Conservation (phyloP, 2,797 vertebrate species). For the Hypotaenidia philippensis region DNA sequence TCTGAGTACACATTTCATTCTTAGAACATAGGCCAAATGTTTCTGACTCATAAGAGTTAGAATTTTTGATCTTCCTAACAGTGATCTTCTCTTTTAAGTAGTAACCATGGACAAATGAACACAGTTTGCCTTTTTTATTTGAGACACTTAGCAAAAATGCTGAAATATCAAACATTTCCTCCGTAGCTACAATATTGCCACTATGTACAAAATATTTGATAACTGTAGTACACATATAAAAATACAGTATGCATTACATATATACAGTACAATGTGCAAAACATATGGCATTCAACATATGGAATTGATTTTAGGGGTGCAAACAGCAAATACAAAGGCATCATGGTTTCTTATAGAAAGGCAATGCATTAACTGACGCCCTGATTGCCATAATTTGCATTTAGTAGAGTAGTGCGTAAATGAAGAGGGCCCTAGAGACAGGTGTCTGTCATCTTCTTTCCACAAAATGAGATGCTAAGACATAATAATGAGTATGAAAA, state of each 20-base stretch:
- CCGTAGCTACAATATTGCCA: conserved; percentile 86
- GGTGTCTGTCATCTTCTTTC: conserved; percentile 68
- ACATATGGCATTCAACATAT: conserved; percentile 92
- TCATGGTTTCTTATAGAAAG: conserved; percentile 83
- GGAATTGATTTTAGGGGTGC: conserved; percentile 85
- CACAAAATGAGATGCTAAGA: conserved; percentile 85
- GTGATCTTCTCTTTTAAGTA: neutral
- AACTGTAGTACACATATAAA: conserved; percentile 94
- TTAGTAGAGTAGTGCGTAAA: conserved; percentile 71
- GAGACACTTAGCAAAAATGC: conserved; percentile 92
- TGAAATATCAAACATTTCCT: conserved; percentile 84
- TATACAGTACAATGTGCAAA: conserved; percentile 99
- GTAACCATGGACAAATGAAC: neutral
- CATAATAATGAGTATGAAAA: conserved; percentile 74
- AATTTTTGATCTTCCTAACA: neutral
- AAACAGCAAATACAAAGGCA: conserved; percentile 88
- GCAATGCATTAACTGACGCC: conserved; percentile 81
- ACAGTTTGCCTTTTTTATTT: conserved; percentile 90
- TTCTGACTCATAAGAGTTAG: neutral
- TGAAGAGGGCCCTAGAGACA: conserved; percentile 66
- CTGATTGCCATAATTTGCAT: conserved; percentile 73
- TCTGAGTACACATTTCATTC: neutral
- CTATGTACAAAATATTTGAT: conserved; percentile 95
- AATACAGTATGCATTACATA: conserved; percentile 95
- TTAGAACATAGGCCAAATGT: neutral